phyloP scores from a whole-genome alignment of 2,113 vertebrate species.

The Odocoileus virginianus region DNA sequence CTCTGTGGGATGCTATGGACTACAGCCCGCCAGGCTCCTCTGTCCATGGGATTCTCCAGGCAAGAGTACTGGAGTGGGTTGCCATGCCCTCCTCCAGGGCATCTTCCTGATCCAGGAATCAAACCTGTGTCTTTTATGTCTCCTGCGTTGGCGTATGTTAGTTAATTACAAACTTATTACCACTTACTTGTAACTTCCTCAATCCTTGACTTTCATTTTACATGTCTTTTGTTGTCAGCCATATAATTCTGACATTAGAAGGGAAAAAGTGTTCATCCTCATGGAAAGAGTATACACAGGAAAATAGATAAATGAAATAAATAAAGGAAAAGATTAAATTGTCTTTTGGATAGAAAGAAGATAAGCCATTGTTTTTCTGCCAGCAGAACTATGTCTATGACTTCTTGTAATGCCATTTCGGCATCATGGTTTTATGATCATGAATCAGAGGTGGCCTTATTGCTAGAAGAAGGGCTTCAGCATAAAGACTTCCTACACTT shows the following conservation, averaged over 20 bases:
- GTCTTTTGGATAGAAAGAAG: not conserved
- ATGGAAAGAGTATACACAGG: not conserved
- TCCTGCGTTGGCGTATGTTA: not conserved
- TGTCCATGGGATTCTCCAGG: not conserved
- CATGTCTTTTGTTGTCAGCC: not conserved
- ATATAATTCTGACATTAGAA: not conserved
- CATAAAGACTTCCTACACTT: not conserved
- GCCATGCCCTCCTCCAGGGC: not conserved
- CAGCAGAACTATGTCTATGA: not conserved
- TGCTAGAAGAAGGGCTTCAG: not conserved
- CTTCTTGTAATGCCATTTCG: not conserved
- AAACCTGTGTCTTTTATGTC: fast-evolving
- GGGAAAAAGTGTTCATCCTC: not conserved
- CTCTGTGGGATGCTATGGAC: not conserved
- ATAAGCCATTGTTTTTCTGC: not conserved
- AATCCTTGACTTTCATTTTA: not conserved
- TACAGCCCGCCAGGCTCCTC: not conserved
- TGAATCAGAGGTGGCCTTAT: not conserved
- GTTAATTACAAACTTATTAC: not conserved
- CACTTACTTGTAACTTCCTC: not conserved
- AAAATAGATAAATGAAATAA: not conserved
- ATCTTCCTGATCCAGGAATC: not conserved
- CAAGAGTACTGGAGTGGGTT: not conserved
- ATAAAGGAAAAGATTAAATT: not conserved
- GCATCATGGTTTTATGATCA: not conserved